Evolutionary conservation across 1,140 invertebrate species (phyloP).

Genomic region (Drosophila nebulosa): DNA sequence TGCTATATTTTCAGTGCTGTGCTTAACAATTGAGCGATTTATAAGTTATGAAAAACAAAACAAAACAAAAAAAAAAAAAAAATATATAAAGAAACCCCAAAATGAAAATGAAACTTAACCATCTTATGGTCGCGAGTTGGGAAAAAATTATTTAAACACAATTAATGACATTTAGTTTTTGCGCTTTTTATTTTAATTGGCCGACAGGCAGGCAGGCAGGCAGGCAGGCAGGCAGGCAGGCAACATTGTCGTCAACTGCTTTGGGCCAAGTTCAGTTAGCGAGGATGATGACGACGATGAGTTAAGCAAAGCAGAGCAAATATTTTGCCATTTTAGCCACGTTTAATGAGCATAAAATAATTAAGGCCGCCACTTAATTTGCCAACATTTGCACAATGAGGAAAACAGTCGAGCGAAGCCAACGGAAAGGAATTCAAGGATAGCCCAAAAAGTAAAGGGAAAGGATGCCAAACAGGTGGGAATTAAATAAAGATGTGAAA

Average conservation of each 20-base stretch:
- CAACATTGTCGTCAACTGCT: conserved; percentile 61
- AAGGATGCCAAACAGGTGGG: conserved; percentile 39
- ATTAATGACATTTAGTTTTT: conserved; percentile 69
- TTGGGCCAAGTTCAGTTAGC: conserved; percentile 50
- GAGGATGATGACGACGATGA: conserved; percentile 13
- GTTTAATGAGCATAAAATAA: conserved; percentile 77
- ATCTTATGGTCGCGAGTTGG: conserved; percentile 4
- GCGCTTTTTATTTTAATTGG: conserved; percentile 22
- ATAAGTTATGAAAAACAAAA: conserved; percentile 41
- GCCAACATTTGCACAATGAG: conserved; percentile 48
- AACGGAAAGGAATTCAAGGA: conserved; percentile 27
- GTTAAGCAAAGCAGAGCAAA: conserved; percentile 48
- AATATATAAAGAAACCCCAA: conserved; percentile 7
- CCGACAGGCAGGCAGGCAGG: conserved; percentile 24
- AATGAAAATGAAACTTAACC: background rate
- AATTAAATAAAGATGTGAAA: conserved; percentile 4
- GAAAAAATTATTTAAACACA: conserved; percentile 58
- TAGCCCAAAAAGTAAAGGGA: conserved; percentile 30
- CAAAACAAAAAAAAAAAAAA: too few relatives aligned
- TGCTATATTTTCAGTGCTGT: conserved; percentile 7
- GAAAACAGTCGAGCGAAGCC: conserved; percentile 15
- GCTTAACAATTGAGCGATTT: conserved; percentile 67
- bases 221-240: background rate
- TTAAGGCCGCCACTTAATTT: conserved; percentile 69
- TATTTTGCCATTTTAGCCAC: conserved; percentile 24